Conservation (phyloP, 2,113 vertebrate species). For the Paratilapia polleni region DNA sequence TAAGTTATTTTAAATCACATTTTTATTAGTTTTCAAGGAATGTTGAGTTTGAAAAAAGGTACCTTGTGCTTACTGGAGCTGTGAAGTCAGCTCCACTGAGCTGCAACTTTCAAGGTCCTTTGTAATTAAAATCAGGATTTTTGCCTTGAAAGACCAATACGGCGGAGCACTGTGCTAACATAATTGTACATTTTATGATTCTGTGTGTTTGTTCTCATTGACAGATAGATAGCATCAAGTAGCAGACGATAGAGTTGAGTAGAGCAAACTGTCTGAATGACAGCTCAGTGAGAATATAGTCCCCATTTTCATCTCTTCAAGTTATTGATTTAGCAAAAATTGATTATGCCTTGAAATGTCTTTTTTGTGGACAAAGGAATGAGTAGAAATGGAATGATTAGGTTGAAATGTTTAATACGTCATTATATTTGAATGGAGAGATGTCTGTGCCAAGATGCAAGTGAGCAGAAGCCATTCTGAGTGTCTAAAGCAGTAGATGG, state of each 20-base stretch:
- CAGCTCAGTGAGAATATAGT: conserved; percentile 50
- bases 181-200: conserved; percentile 6
- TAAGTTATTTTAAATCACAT: conserved; percentile 2
- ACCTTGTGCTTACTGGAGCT: conserved; percentile 1
- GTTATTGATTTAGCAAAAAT: conserved; percentile 74
- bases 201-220: background rate
- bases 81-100: conserved; percentile 26
- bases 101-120: conserved; percentile 5
- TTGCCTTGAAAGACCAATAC: background rate
- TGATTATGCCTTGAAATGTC: conserved; percentile 74
- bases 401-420: conserved; percentile 40
- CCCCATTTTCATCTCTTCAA: conserved; percentile 38
- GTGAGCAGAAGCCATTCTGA: conserved; percentile 1
- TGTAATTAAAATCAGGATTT: conserved; percentile 30
- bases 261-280: conserved; percentile 56
- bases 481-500: background rate
- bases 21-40: background rate
- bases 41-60: conserved; percentile 23
- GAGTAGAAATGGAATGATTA: conserved; percentile 53
- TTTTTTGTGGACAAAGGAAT: conserved; percentile 62
- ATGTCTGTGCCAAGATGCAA: background rate
- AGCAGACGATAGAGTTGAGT: conserved; percentile 34
- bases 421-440: conserved; percentile 31
- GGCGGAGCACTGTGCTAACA: background rate
- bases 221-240: conserved; percentile 24